phyloP scores from a whole-genome alignment of 2,113 vertebrate species.

The Gasterosteus nipponicus region DNA sequence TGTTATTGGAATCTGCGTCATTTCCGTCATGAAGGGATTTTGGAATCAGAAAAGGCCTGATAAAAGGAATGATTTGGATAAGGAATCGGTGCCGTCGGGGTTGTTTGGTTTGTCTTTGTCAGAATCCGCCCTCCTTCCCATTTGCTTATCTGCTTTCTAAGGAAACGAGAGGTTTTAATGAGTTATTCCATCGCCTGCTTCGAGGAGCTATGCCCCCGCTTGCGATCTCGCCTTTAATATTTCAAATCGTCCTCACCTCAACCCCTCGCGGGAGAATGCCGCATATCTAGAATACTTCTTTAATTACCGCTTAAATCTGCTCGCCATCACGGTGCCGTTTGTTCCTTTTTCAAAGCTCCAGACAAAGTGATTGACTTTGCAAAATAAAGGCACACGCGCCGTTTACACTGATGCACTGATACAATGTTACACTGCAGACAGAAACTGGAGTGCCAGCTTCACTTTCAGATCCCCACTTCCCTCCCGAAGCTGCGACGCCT shows the following conservation, averaged over 20 bases:
- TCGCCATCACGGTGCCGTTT: conserved; percentile 30
- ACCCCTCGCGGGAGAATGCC: conserved; percentile 26
- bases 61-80: conserved; percentile 48
- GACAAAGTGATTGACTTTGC: conserved; percentile 24
- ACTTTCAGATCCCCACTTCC: background rate
- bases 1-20: conserved; percentile 54
- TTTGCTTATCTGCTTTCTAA: conserved; percentile 70
- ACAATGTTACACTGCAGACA: too few species aligned
- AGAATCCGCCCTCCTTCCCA: conserved; percentile 36
- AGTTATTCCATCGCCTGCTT: conserved; percentile 75
- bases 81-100: conserved; percentile 44
- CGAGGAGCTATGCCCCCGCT: conserved; percentile 54
- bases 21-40: conserved; percentile 18
- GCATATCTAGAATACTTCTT: conserved; percentile 40
- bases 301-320: conserved; percentile 62
- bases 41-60: conserved; percentile 45
- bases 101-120: conserved; percentile 65
- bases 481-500: background rate
- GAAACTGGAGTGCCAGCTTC: background rate
- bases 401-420: too few species aligned
- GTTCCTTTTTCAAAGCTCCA: conserved; percentile 32
- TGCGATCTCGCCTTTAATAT: conserved; percentile 75
- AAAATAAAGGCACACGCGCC: background rate
- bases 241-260: conserved; percentile 42
- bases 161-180: conserved; percentile 78